Conservation (phyloP, 2,888 invertebrate genomes). For the Aporophyla lueneburgensis region DNA sequence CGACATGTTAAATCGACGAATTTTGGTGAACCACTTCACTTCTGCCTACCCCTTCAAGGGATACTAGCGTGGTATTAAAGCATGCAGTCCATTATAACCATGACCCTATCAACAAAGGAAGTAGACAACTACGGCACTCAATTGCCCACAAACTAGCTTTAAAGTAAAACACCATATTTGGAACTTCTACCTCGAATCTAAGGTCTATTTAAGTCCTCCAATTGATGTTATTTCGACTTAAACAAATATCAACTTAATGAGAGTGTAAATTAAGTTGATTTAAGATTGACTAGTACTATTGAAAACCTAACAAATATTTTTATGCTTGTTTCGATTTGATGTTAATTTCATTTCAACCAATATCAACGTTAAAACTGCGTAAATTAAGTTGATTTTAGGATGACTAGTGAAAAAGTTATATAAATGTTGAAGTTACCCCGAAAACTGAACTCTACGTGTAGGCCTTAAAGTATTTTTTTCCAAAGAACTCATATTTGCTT, state of each 20-base stretch:
- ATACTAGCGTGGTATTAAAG: background rate
- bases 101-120: conserved; percentile 48
- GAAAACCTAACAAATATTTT: no score
- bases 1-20: no score
- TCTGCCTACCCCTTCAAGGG: no score
- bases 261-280: background rate
- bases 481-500: background rate
- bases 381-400: background rate
- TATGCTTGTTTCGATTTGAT: background rate
- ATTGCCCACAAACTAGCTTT: background rate
- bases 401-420: background rate
- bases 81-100: conserved; percentile 1
- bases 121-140: conserved; percentile 24
- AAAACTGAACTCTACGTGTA: background rate
- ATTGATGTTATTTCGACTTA: background rate
- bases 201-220: background rate
- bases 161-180: conserved; percentile 46
- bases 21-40: no score
- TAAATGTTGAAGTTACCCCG: background rate
- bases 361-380: background rate
- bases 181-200: background rate
- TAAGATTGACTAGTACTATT: background rate
- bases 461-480: background rate
- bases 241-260: background rate
- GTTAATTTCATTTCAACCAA: background rate